phyloP scores from a whole-genome alignment of 2,113 vertebrate species.

The Amblyornis subalaris region DNA sequence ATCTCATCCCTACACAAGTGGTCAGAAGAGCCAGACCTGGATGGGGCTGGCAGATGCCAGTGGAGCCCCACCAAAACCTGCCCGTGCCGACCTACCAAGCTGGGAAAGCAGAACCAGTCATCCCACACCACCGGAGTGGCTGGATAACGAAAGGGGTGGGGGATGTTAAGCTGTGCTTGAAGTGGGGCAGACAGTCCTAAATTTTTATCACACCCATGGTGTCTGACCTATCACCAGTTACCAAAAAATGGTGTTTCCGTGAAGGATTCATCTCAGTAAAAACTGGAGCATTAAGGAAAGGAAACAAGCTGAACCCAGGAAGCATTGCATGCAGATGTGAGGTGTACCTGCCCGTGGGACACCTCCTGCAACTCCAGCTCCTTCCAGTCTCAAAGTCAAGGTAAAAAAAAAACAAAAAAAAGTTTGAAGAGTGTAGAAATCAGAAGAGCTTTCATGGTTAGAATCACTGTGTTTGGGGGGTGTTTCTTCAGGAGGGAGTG shows the following conservation, averaged over 20 bases:
- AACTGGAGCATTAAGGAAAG: neutral
- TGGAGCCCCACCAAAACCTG: neutral
- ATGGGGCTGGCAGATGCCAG: neutral
- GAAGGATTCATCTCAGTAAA: neutral
- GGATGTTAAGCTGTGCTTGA: neutral
- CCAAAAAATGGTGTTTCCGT: neutral
- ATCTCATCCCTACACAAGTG: rapidly evolving
- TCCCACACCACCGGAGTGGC: neutral
- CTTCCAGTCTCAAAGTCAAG: neutral
- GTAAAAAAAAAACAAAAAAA: rapidly evolving
- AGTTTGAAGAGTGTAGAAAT: neutral
- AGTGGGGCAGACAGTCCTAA: neutral
- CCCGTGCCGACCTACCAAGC: neutral
- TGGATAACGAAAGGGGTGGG: too few relatives aligned
- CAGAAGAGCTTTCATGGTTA: rapidly evolving
- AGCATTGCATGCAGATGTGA: neutral
- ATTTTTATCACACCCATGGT: neutral
- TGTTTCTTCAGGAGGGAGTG: neutral
- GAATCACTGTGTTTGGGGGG: neutral
- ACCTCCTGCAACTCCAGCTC: neutral
- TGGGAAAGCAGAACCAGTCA: rapidly evolving
- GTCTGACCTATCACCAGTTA: neutral
- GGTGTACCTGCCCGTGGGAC: rapidly evolving
- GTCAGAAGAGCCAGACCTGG: rapidly evolving
- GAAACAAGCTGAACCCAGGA: neutral